Percentiles rank a stretch among this genome's conserved stretches.
Conservation (phyloP, 2,113 vertebrate genomes). For the Leucoraja erinaceus region DNA sequence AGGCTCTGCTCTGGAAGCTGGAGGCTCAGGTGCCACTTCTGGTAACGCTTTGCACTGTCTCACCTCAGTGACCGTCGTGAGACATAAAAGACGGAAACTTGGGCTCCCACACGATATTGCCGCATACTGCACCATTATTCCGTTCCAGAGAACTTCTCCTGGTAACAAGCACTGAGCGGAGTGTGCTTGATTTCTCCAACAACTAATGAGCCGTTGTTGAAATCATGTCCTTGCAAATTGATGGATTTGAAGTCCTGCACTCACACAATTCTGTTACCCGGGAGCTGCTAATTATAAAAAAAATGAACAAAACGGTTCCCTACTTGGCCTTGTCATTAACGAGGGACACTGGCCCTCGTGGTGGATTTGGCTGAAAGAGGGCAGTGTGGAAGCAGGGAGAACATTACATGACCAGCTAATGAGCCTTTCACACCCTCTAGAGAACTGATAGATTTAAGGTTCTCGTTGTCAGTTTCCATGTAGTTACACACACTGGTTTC, state of each 20-base stretch:
- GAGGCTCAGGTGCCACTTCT: not conserved
- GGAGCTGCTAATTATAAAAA: not conserved
- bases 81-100: not conserved
- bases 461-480: too few relatives aligned
- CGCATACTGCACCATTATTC: not conserved
- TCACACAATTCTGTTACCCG: not conserved
- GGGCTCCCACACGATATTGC: not conserved
- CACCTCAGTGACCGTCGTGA: not conserved
- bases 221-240: not conserved
- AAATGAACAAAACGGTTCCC: not conserved
- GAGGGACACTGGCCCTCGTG: not conserved
- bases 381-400: too few relatives aligned
- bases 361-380: too few relatives aligned
- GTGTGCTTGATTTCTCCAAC: not conserved
- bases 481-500: not conserved
- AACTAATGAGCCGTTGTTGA: not conserved
- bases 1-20: not conserved
- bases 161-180: not conserved
- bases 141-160: not conserved
- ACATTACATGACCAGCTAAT: too few relatives aligned
- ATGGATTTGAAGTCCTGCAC: not conserved
- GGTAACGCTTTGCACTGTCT: too few relatives aligned
- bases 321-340: not conserved
- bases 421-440: too few relatives aligned
- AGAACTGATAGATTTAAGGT: too few relatives aligned